Evolutionary conservation across 2,113 vertebrate species (phyloP), one percentile per base, ranked within the genome.

Genomic region (Strix aluco): DNA sequence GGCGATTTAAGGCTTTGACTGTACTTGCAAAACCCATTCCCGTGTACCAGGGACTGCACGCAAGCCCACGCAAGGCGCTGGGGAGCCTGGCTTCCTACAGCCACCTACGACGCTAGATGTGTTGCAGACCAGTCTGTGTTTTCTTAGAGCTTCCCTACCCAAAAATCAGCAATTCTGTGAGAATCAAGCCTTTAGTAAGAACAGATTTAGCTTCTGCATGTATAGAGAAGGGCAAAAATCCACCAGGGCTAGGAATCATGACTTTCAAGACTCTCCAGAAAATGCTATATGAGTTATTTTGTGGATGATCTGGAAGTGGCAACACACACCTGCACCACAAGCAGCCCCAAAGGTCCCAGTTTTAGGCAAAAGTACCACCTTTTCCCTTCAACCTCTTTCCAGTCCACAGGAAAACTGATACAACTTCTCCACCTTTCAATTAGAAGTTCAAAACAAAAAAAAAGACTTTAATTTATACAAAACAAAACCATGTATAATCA

Each of bases 381-480:
- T 49, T 34, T 9, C 26, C 29, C 20, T 65, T 61, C 34, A 47
- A 20, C 11, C 22, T 61, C 63, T 46, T 54, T 34, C 57, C 36
- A 65, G 72, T 21, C 62, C 42, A 1, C 5, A 6, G 0, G 8
- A 52, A 71, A 85, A 16, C 0, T 0, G 7, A 85, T 22, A 29
- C 10, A 59, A 78, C 61, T 51, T 63, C 11, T 71, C 54, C 57
- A 85, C n/a, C 67, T 78, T 52, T 59, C 67, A 55, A 20, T 0
- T 2, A 32, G 55, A 38, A 80, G 61, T 34, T 93, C 74, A 66
- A 91, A 95, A 93, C 66, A 78, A 86, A 78, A 81, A 78, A 81
- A 95, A 79, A 55, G 29, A 88, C 86, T 95, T 97, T 95, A 93
- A 97, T 97, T 97, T 96, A 97, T 95, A 97, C 86, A 97, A 94